Conservation (phyloP, 1,140 invertebrate genomes). For the Leguminivora glycinivorella region DNA sequence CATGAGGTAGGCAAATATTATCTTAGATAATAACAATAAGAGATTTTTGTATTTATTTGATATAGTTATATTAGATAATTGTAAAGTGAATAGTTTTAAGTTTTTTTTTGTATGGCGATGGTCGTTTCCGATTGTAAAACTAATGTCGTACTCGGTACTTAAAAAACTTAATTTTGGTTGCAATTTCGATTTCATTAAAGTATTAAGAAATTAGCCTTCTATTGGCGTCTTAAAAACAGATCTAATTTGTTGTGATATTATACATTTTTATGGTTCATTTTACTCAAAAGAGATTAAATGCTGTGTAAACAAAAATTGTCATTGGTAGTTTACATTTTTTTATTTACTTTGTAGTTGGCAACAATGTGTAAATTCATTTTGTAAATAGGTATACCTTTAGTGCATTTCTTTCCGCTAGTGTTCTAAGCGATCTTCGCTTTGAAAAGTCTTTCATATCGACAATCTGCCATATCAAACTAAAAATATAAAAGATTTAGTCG, state of each 20-base stretch:
- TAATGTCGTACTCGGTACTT: constrained; percentile 69
- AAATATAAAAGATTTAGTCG: constrained; percentile 67
- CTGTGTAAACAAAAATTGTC: constrained; percentile 51
- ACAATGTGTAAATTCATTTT: constrained; percentile 53
- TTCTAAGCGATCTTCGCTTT: constrained; percentile 67
- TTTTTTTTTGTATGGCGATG: constrained; percentile 75
- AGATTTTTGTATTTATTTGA: constrained; percentile 79
- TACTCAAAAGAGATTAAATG: constrained; percentile 76
- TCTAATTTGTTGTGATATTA: constrained; percentile 69
- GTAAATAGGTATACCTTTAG: constrained; percentile 71
- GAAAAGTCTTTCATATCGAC: constrained; percentile 76
- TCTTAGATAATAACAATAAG: constrained; percentile 71
- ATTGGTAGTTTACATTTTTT: constrained; percentile 49
- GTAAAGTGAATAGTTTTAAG: constrained; percentile 74
- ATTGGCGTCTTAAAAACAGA: constrained; percentile 48
- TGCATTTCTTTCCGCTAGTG: constrained; percentile 72
- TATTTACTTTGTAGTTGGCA: constrained; percentile 40
- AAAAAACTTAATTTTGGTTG: constrained; percentile 69
- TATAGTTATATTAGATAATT: constrained; percentile 78
- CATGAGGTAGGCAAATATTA: constrained; percentile 75
- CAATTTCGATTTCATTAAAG: constrained; percentile 39
- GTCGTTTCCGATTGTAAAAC: constrained; percentile 64
- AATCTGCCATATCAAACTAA: constrained; percentile 78
- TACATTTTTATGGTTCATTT: constrained; percentile 49
- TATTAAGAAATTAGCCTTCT: not conserved